phyloP scores from a whole-genome alignment of 2,797 vertebrate genomes.

The Leptatherina wallacei region DNA sequence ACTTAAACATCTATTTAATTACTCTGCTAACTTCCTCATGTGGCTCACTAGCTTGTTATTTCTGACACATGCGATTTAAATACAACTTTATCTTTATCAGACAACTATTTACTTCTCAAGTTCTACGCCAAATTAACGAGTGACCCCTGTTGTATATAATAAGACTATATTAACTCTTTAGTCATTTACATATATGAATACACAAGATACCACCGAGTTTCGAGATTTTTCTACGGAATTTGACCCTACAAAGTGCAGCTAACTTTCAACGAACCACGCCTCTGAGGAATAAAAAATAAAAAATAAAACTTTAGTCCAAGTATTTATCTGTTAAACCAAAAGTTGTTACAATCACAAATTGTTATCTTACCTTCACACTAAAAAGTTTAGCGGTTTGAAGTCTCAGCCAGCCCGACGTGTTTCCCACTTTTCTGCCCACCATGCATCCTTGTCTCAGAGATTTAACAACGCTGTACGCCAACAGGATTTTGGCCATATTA shows the following conservation, averaged over 20 bases:
- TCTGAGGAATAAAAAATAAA: no score
- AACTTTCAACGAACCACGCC: no score
- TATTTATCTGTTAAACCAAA: neutral
- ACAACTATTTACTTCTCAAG: no score
- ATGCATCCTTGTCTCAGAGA: constrained; percentile 80
- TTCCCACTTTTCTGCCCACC: constrained; percentile 61
- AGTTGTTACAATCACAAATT: rapidly evolving
- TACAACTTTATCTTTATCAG: neutral
- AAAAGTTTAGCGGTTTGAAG: constrained; percentile 74
- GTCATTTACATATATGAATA: neutral
- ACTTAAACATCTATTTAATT: neutral
- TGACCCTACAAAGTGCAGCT: no score
- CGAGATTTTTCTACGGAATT: neutral
- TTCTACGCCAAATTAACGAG: no score
- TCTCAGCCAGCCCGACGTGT: constrained; percentile 70
- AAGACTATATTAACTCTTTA: no score
- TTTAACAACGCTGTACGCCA: constrained; percentile 84
- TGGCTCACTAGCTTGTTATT: neutral
- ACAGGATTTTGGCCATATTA: constrained; percentile 90
- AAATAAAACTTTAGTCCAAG: neutral
- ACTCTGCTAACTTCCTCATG: neutral
- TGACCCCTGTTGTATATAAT: no score
- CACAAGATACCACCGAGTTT: neutral
- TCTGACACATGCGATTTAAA: neutral
- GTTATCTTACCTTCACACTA: constrained; percentile 88